phyloP scores from a whole-genome alignment of 2,888 invertebrate species.

The Lithosia quadra region DNA sequence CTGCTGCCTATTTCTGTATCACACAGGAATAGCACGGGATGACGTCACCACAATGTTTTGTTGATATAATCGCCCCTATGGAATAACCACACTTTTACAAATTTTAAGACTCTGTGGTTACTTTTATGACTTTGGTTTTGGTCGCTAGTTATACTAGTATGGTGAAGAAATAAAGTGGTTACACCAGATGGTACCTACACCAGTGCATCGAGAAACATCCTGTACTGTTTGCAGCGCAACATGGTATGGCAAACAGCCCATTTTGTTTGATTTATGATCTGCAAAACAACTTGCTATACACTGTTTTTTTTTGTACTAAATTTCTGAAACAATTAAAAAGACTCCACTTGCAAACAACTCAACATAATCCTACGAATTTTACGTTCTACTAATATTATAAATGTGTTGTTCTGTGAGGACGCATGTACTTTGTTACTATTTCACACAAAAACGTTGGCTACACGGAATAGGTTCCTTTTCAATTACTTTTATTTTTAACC shows the following conservation, averaged over 20 bases:
- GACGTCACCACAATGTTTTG: slow-evolving; percentile 59
- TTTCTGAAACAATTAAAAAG: background rate
- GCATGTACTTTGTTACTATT: background rate
- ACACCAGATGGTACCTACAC: background rate
- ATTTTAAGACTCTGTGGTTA: slow-evolving; percentile 8
- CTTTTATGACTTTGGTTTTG: background rate
- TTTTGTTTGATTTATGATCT: slow-evolving; percentile 4
- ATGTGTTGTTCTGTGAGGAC: too few species aligned
- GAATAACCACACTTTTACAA: slow-evolving; percentile 35
- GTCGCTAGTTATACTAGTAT: background rate
- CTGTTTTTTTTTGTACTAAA: too few species aligned
- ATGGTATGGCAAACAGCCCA: background rate
- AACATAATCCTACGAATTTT: too few species aligned
- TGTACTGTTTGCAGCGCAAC: background rate
- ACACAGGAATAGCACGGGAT: slow-evolving; percentile 63
- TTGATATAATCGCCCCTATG: slow-evolving; percentile 54
- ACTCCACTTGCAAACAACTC: background rate
- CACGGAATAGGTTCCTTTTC: too few species aligned
- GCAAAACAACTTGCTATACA: too few species aligned
- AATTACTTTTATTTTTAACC: too few species aligned
- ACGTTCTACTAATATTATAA: background rate
- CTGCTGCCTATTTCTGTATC: slow-evolving; percentile 66
- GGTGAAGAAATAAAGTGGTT: background rate
- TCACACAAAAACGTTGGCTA: background rate
- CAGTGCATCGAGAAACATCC: background rate